phyloP scores from a whole-genome alignment of 2,113 vertebrate species.

The Albula goreensis region DNA sequence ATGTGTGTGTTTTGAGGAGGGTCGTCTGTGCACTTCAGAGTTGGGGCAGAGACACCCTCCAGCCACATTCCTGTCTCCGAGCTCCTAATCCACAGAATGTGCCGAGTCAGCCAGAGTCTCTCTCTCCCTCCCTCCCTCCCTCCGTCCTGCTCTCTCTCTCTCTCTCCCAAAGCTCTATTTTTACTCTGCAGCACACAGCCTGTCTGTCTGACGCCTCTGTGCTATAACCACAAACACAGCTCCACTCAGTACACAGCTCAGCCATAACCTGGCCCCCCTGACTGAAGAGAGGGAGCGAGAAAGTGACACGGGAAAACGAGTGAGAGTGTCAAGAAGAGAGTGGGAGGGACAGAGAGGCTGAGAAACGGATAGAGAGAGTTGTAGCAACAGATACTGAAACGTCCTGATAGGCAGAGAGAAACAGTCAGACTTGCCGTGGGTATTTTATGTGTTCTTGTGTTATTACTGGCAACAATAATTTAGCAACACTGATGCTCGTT shows the following conservation, averaged over 20 bases:
- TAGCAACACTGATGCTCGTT: too few relatives aligned
- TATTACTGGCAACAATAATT: too few relatives aligned
- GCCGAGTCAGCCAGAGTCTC: constrained; percentile 18
- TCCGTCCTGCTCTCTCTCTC: not conserved
- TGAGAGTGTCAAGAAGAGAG: too few relatives aligned
- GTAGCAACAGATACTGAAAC: too few relatives aligned
- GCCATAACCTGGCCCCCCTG: constrained; percentile 3
- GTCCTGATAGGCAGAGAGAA: not conserved
- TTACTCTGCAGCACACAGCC: not conserved
- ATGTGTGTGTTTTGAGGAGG: too few relatives aligned
- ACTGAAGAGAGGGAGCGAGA: too few relatives aligned
- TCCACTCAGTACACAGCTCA: not conserved
- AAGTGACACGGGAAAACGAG: too few relatives aligned
- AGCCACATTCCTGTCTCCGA: constrained; percentile 18
- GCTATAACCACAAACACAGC: not conserved
- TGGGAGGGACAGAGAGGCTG: not conserved
- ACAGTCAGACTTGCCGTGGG: not conserved
- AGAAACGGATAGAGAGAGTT: not conserved
- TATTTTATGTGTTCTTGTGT: too few relatives aligned
- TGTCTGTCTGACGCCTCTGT: not conserved
- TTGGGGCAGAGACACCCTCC: constrained; percentile 10
- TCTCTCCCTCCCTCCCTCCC: constrained; percentile 21
- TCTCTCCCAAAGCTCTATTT: not conserved
- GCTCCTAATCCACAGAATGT: constrained; percentile 23
- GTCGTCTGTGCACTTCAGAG: not conserved